A percentile compares a stretch with the other conserved stretches of the same genome.
Conservation (phyloP, 2,888 invertebrate species). For the Synanthedon andrenaeformis region DNA sequence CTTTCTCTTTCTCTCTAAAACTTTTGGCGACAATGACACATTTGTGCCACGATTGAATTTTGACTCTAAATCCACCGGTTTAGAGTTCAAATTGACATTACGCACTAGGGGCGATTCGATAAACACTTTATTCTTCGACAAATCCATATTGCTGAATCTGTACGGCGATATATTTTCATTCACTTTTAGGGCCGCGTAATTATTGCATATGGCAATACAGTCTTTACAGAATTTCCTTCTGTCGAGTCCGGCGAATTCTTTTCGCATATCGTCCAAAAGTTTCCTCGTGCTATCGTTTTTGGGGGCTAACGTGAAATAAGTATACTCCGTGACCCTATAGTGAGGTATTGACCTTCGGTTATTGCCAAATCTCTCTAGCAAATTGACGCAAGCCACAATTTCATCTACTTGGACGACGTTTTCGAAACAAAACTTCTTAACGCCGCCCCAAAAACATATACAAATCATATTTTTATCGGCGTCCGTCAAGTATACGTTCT, state of each 20-base stretch:
- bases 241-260: slow-evolving; percentile 22
- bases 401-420: slow-evolving; percentile 71
- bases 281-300: slow-evolving; percentile 59
- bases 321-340: slow-evolving; percentile 73
- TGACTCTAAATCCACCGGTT: slow-evolving; percentile 57
- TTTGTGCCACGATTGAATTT: slow-evolving; percentile 45
- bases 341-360: slow-evolving; percentile 64
- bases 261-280: slow-evolving; percentile 52
- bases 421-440: slow-evolving; percentile 57
- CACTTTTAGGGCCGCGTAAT: slow-evolving; percentile 21
- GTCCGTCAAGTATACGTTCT: slow-evolving; percentile 73
- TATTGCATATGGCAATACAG: slow-evolving; percentile 37
- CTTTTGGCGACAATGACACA: slow-evolving; percentile 29
- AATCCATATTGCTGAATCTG: slow-evolving; percentile 33
- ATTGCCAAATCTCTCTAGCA: slow-evolving; percentile 70
- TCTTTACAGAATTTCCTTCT: slow-evolving; percentile 33
- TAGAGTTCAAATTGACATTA: slow-evolving; percentile 39
- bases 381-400: slow-evolving; percentile 72
- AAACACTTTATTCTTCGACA: slow-evolving; percentile 34
- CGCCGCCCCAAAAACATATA: slow-evolving; percentile 68
- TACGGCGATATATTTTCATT: slow-evolving; percentile 47
- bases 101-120: slow-evolving; percentile 35
- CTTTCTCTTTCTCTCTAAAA: slow-evolving; percentile 32
- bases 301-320: slow-evolving; percentile 73
- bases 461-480: slow-evolving; percentile 60